Evolutionary conservation across 2,888 invertebrate genomes (phyloP).

Genomic region (Desoria tigrina): DNA sequence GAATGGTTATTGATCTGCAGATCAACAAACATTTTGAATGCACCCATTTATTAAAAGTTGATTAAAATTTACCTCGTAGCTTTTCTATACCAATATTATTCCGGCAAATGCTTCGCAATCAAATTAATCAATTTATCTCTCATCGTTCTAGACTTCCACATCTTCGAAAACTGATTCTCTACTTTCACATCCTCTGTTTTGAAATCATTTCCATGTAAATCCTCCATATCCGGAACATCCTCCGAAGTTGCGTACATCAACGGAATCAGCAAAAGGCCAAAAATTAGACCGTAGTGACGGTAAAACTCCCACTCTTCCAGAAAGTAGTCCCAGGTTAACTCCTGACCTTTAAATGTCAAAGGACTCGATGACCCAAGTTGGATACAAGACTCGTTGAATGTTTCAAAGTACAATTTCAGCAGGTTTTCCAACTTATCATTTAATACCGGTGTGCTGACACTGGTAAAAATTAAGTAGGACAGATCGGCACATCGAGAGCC

Average conservation of each 20-base stretch:
- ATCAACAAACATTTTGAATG: too few species aligned
- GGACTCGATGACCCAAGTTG: neutral
- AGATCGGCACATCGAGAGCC: conserved; percentile 9
- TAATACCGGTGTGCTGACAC: conserved; percentile 9
- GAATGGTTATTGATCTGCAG: too few species aligned
- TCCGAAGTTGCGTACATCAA: conserved; percentile 5
- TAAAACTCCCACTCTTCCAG: conserved; percentile 13
- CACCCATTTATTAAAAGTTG: too few species aligned
- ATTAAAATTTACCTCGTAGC: too few species aligned
- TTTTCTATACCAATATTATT: too few species aligned
- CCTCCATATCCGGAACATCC: neutral
- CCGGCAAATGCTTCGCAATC: too few species aligned
- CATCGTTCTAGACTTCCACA: too few species aligned
- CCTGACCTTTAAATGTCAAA: neutral
- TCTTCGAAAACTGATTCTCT: too few species aligned
- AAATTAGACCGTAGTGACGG: conserved; percentile 13
- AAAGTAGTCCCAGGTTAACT: conserved; percentile 17
- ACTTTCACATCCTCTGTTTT: too few species aligned
- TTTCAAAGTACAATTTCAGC: conserved; percentile 12
- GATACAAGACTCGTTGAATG: conserved; percentile 1
- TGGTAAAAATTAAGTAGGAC: conserved; percentile 16
- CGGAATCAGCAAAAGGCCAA: conserved; percentile 13
- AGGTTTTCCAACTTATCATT: conserved; percentile 2
- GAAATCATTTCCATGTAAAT: too few species aligned
- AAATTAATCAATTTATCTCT: too few species aligned